These are phyloP conservation scores for Mirounga angustirostris DNA, from an alignment of 2,113 vertebrate genomes.

Conservation along the genomic window DNA sequence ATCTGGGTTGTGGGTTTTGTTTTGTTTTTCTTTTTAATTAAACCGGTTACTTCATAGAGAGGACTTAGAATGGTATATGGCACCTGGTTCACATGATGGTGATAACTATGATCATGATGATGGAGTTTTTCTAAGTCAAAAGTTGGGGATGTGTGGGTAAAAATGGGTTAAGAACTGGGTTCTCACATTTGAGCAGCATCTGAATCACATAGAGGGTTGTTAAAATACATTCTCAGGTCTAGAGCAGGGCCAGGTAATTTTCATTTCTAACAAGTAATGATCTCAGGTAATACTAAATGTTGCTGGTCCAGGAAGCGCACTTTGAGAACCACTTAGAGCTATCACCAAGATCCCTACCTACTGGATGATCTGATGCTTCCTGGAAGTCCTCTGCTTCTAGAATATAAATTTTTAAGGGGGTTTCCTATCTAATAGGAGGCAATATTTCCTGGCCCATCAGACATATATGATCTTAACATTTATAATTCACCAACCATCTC, in stretches of 20 bases:
- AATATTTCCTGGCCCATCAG: not conserved
- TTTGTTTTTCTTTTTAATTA: not conserved
- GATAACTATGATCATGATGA: not conserved
- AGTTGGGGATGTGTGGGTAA: not conserved
- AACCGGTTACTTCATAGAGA: not conserved
- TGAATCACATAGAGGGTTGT: not conserved
- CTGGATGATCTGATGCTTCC: not conserved
- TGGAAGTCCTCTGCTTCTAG: not conserved
- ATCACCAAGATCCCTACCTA: no score
- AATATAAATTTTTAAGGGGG: not conserved
- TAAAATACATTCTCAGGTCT: not conserved
- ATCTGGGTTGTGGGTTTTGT: not conserved
- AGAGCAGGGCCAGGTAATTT: not conserved
- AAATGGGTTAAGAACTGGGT: not conserved
- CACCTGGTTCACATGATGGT: not conserved
- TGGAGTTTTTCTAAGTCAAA: not conserved
- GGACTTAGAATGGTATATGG: not conserved
- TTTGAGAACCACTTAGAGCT: not conserved
- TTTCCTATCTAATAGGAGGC: not conserved
- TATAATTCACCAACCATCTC: not conserved
- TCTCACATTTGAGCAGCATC: not conserved
- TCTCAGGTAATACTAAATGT: not conserved
- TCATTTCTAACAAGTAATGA: not conserved
- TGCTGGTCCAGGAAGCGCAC: not conserved
- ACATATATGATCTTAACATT: not conserved